A percentile compares a stretch with the other conserved stretches of the same genome.
Conservation (phyloP, 1,140 invertebrate species). For the Plutomurus gul region DNA sequence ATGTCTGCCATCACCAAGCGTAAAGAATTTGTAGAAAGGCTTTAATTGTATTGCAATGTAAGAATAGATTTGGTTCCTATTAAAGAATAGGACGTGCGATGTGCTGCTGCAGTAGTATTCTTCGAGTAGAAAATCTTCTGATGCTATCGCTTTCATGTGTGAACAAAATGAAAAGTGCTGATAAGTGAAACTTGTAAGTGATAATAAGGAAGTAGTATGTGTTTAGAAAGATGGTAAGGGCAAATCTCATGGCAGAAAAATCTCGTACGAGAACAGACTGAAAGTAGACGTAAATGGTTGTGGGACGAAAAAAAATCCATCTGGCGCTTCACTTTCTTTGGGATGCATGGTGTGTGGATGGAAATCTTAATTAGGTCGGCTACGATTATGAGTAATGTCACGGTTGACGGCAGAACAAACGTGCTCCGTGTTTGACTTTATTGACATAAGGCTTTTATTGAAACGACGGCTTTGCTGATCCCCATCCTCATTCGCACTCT, state of each 20-base stretch:
- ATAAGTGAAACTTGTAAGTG: too few relatives aligned
- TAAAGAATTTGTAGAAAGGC: too few relatives aligned
- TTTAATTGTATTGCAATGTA: too few relatives aligned
- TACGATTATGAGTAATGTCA: slow-evolving; percentile 36
- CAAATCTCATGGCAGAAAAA: neutral
- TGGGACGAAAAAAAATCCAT: slow-evolving; percentile 20
- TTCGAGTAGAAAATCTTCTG: too few relatives aligned
- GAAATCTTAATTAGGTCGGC: slow-evolving; percentile 30
- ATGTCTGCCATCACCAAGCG: too few relatives aligned
- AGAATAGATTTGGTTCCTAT: too few relatives aligned
- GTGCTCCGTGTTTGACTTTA: slow-evolving; percentile 31
- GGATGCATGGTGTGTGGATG: slow-evolving; percentile 19
- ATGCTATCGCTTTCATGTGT: too few relatives aligned
- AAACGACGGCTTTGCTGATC: slow-evolving; percentile 18
- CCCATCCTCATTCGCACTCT: neutral
- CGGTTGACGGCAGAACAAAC: slow-evolving; percentile 31
- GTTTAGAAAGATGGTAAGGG: neutral
- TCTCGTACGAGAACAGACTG: neutral
- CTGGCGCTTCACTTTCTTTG: neutral
- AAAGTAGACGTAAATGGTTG: slow-evolving; percentile 8
- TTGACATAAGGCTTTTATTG: slow-evolving; percentile 34
- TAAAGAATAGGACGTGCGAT: too few relatives aligned
- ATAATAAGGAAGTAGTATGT: neutral
- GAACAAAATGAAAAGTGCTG: too few relatives aligned
- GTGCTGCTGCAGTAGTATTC: too few relatives aligned